These are phyloP conservation scores for Pentalonia nigronervosa DNA, from an alignment of 1,140 invertebrate genomes.

Conservation along the genomic window DNA sequence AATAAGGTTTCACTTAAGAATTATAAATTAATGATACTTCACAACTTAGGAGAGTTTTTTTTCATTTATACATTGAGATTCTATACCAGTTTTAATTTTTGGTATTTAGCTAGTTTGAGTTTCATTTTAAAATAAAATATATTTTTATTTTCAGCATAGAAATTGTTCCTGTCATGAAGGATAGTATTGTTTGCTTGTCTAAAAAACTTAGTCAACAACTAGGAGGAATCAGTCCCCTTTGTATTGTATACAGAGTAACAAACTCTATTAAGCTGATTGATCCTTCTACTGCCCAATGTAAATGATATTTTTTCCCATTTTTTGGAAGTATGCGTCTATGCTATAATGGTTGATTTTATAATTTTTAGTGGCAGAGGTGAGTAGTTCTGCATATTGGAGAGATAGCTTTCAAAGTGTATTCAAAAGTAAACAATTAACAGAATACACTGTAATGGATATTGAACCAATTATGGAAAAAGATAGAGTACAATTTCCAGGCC, in stretches of 20 bases:
- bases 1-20: neutral
- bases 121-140: neutral
- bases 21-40: neutral
- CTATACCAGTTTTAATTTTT: neutral
- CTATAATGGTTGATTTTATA: neutral
- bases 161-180: slow-evolving; percentile 95
- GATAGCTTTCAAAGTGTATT: slow-evolving; percentile 86
- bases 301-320: slow-evolving; percentile 62
- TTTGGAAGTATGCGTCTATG: neutral
- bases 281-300: slow-evolving; percentile 88
- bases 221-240: slow-evolving; percentile 91
- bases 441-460: slow-evolving; percentile 96
- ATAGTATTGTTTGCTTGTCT: slow-evolving; percentile 93
- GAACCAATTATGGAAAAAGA: slow-evolving; percentile 83
- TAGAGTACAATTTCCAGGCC: slow-evolving; percentile 80
- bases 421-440: slow-evolving; percentile 87
- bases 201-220: slow-evolving; percentile 86
- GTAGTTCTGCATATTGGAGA: slow-evolving; percentile 82
- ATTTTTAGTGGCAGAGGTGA: slow-evolving; percentile 84
- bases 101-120: neutral
- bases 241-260: slow-evolving; percentile 88
- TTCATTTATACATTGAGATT: neutral
- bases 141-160: slow-evolving; percentile 77
- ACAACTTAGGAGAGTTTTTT: neutral
- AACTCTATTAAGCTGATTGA: slow-evolving; percentile 93